These are phyloP conservation scores for Deroplatys truncata DNA, from an alignment of 2,888 invertebrate genomes.

Conservation along the genomic window DNA sequence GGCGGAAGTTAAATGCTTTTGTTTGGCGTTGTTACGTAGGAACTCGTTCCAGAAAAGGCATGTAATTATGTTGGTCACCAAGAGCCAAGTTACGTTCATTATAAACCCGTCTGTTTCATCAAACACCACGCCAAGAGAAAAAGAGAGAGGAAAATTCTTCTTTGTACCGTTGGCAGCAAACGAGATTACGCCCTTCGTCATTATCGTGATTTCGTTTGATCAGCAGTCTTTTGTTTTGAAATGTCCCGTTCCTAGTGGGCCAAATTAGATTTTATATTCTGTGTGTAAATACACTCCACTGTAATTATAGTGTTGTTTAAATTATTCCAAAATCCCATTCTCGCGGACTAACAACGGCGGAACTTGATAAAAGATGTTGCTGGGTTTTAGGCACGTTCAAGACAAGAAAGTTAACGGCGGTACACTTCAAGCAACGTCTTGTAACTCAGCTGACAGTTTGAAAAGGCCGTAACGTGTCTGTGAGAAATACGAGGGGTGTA, in stretches of 20 bases:
- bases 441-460: too few species aligned
- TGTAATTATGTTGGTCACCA: not conserved
- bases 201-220: not conserved
- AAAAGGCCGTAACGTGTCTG: too few species aligned
- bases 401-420: too few species aligned
- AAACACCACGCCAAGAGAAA: not conserved
- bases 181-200: constrained; percentile 1
- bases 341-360: not conserved
- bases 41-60: not conserved
- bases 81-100: not conserved
- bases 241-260: not conserved
- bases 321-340: not conserved
- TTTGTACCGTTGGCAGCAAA: not conserved
- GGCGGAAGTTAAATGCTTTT: too few species aligned
- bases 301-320: not conserved
- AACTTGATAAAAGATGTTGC: too few species aligned
- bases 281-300: not conserved
- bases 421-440: too few species aligned
- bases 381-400: too few species aligned
- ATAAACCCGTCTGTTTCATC: constrained; percentile 11
- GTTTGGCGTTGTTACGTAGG: not conserved
- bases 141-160: not conserved
- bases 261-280: not conserved
- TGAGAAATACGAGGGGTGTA: too few species aligned
- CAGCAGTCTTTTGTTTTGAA: not conserved